phyloP scores from a whole-genome alignment of 2,113 vertebrate genomes.

The Lycocorax pyrrhopterus region DNA sequence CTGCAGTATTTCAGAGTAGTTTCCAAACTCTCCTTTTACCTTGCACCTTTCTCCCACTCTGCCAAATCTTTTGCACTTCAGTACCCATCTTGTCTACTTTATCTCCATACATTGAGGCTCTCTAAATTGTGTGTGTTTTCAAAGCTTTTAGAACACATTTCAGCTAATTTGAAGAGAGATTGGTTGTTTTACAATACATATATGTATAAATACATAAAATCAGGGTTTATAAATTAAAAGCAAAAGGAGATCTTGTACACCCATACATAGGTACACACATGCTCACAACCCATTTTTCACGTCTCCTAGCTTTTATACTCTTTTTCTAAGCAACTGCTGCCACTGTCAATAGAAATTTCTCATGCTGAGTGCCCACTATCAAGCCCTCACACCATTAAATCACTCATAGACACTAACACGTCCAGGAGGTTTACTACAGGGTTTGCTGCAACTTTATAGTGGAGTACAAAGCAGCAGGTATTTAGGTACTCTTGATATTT shows the following conservation, averaged over 20 bases:
- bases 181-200: fast-evolving
- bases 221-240: neutral
- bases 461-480: neutral
- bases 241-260: neutral
- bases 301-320: neutral
- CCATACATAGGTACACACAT: fast-evolving
- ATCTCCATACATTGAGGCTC: neutral
- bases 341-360: neutral
- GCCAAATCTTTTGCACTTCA: neutral
- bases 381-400: neutral
- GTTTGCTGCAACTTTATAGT: neutral
- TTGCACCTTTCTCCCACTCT: neutral
- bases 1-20: neutral
- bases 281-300: neutral
- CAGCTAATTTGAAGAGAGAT: neutral
- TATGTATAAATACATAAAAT: neutral
- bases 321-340: neutral
- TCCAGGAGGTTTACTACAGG: neutral
- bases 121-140: neutral
- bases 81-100: neutral
- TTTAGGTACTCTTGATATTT: neutral
- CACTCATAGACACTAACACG: neutral
- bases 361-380: neutral
- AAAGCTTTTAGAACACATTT: neutral
- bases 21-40: neutral